phyloP scores from a whole-genome alignment of 2,797 vertebrate species.

The Gorsachius magnificus region DNA sequence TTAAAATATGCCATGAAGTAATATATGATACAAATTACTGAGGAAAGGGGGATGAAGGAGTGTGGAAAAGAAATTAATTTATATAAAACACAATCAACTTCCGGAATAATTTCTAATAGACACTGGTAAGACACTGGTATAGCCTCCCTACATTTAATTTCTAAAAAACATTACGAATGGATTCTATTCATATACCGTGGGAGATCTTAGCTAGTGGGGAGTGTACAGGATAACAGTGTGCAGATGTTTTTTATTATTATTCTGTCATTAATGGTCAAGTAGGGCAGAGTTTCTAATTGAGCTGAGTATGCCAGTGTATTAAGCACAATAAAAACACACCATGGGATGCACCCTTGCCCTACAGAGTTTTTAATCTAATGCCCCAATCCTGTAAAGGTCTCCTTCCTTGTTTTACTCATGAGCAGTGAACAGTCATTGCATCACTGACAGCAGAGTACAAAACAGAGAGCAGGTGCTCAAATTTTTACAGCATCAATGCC shows the following conservation, averaged over 20 bases:
- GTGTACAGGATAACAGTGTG: background rate
- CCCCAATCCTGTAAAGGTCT: background rate
- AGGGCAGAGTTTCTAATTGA: background rate
- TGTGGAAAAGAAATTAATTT: slow-evolving; percentile 54
- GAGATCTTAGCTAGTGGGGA: background rate
- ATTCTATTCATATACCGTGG: background rate
- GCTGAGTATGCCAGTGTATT: background rate
- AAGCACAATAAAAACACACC: background rate
- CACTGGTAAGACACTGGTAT: background rate
- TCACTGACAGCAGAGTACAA: background rate
- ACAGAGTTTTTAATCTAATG: background rate
- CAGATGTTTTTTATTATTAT: background rate
- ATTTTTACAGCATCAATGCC: background rate
- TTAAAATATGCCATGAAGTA: slow-evolving; percentile 43
- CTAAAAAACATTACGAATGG: background rate
- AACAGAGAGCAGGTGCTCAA: background rate
- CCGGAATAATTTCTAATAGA: slow-evolving; percentile 3
- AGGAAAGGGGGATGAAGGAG: background rate
- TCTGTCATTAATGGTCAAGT: background rate
- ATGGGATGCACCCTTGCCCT: background rate
- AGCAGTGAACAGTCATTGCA: background rate
- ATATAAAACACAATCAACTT: slow-evolving; percentile 51
- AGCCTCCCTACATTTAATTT: background rate
- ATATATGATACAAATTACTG: slow-evolving; percentile 38
- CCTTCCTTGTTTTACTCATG: background rate